phyloP scores from a whole-genome alignment of 2,797 vertebrate species.

The Uromys caudimaculatus region DNA sequence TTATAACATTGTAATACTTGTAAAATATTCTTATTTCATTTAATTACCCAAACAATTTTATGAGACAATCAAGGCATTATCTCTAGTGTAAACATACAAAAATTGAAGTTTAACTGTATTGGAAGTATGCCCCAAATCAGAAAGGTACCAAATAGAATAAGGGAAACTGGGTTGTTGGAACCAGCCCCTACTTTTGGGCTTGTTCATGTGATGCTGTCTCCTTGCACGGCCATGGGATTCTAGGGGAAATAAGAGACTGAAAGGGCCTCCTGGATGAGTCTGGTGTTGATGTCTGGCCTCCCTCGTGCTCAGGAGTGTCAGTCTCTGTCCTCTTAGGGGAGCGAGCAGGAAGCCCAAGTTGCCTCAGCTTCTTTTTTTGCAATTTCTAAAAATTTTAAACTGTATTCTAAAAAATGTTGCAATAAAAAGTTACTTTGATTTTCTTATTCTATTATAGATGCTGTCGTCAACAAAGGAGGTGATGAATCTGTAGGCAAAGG shows the following conservation, averaged over 20 bases:
- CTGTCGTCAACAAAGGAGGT: constrained; percentile 82
- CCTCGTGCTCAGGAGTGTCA: background rate
- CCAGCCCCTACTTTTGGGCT: background rate
- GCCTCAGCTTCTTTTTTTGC: constrained; percentile 24
- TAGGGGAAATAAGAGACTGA: constrained; percentile 15
- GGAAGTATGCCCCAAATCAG: background rate
- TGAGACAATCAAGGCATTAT: background rate
- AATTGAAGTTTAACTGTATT: background rate
- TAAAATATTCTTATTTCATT: constrained; percentile 1
- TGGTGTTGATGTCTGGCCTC: constrained; percentile 9
- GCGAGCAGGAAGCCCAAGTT: constrained; percentile 42
- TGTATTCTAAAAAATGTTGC: background rate
- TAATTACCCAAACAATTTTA: constrained; percentile 1
- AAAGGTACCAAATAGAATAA: background rate
- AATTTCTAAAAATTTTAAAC: background rate
- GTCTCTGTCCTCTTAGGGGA: background rate
- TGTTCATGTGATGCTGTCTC: background rate
- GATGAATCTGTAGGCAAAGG: constrained; percentile 88
- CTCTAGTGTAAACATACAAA: background rate
- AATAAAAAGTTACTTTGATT: background rate
- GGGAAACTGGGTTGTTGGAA: background rate
- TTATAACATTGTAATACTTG: constrained; percentile 26
- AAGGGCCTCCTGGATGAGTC: background rate
- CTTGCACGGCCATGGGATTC: background rate
- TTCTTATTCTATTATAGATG: constrained; percentile 87